These are phyloP conservation scores for Eretmodus cyanostictus DNA, from an alignment of 2,113 vertebrate genomes.

Conservation along the genomic window DNA sequence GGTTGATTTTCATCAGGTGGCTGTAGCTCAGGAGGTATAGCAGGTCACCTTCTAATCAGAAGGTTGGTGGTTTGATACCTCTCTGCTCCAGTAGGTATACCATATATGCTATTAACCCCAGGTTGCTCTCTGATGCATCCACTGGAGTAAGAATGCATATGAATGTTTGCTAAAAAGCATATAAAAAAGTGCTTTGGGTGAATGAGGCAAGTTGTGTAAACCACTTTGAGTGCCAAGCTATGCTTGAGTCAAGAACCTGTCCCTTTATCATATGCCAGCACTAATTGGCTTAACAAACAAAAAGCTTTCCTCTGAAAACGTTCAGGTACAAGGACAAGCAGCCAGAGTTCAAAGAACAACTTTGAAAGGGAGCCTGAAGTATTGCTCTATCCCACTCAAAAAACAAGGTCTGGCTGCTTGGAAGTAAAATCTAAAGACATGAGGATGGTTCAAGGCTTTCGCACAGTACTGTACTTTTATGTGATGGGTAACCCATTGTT, in stretches of 20 bases:
- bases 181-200: neutral
- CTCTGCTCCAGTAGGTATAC: neutral
- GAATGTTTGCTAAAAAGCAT: neutral
- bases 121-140: neutral
- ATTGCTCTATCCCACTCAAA: neutral
- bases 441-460: neutral
- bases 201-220: neutral
- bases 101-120: neutral
- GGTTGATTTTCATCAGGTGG: neutral
- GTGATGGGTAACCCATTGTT: neutral
- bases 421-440: neutral
- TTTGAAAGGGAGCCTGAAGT: neutral
- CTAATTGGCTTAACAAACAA: neutral
- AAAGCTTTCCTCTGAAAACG: neutral
- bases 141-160: neutral
- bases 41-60: neutral
- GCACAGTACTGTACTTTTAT: neutral
- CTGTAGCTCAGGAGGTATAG: neutral
- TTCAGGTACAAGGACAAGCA: neutral
- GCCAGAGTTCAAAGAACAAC: neutral
- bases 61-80: neutral
- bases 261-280: neutral
- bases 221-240: neutral
- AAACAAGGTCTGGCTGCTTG: neutral
- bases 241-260: neutral